A percentile compares a stretch with the other conserved stretches of the same genome.
Evolutionary conservation across 2,888 invertebrate genomes (phyloP).

Genomic region (Pasiphila rectangulata): DNA sequence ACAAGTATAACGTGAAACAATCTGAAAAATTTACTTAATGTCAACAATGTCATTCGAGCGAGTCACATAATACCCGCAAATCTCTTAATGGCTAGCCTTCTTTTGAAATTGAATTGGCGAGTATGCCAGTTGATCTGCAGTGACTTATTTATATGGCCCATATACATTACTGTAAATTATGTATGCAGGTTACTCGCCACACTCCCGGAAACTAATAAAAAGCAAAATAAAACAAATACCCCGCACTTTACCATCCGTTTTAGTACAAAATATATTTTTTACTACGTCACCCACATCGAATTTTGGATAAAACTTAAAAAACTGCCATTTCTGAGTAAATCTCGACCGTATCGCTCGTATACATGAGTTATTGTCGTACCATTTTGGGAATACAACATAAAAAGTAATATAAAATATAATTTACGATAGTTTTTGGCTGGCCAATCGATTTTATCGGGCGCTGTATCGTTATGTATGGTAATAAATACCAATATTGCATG

Average conservation of each 20-base stretch:
- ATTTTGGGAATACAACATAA: constrained; percentile 41
- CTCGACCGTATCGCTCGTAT: constrained; percentile 59
- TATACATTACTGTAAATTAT: no score
- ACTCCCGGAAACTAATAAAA: no score
- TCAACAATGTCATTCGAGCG: no score
- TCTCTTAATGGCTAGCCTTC: no score
- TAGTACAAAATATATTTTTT: not conserved
- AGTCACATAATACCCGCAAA: no score
- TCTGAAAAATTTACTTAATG: no score
- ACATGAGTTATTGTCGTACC: constrained; percentile 59
- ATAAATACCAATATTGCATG: constrained; percentile 37
- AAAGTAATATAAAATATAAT: constrained; percentile 50
- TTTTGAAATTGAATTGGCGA: no score
- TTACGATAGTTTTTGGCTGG: constrained; percentile 52
- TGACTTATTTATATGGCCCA: no score
- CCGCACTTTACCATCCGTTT: not conserved
- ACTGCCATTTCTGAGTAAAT: constrained; percentile 31
- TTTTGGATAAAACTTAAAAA: constrained; percentile 15
- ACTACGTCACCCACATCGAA: constrained; percentile 3
- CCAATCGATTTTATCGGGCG: constrained; percentile 46
- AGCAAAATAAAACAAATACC: not conserved
- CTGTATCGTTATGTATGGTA: constrained; percentile 38
- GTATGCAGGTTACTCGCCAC: no score
- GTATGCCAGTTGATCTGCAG: no score
- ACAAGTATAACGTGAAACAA: no score